These are phyloP conservation scores for Cyanoramphus novaezelandiae DNA, from an alignment of 2,113 vertebrate species.

Conservation along the genomic window DNA sequence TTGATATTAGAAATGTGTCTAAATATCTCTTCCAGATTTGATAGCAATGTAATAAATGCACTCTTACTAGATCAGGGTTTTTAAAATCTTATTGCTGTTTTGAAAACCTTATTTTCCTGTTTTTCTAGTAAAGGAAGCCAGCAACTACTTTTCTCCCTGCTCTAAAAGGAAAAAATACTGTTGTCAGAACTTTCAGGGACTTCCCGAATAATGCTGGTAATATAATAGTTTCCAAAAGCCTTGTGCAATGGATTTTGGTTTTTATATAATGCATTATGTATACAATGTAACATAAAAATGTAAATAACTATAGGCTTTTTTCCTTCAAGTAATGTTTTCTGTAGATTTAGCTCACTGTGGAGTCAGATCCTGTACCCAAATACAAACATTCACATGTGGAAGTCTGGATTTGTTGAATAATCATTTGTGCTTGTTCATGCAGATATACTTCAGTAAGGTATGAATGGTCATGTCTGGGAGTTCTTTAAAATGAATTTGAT, in stretches of 20 bases:
- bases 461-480: background rate
- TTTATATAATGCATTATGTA: background rate
- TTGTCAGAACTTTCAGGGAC: background rate
- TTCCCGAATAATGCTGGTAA: background rate
- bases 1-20: background rate
- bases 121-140: constrained; percentile 22
- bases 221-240: background rate
- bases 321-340: background rate
- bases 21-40: background rate
- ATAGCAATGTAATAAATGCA: background rate
- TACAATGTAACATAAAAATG: background rate
- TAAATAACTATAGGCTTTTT: background rate
- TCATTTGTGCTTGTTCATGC: background rate
- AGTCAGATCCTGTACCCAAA: background rate
- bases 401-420: background rate
- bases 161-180: background rate
- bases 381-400: background rate
- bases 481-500: background rate
- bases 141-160: background rate
- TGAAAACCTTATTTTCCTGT: constrained; percentile 2
- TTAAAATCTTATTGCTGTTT: background rate
- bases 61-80: accelerated
- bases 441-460: background rate
- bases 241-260: background rate
- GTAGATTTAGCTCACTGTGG: background rate